Evolutionary conservation across 2,113 vertebrate species (phyloP).

Genomic region (Ciconia boyciana): DNA sequence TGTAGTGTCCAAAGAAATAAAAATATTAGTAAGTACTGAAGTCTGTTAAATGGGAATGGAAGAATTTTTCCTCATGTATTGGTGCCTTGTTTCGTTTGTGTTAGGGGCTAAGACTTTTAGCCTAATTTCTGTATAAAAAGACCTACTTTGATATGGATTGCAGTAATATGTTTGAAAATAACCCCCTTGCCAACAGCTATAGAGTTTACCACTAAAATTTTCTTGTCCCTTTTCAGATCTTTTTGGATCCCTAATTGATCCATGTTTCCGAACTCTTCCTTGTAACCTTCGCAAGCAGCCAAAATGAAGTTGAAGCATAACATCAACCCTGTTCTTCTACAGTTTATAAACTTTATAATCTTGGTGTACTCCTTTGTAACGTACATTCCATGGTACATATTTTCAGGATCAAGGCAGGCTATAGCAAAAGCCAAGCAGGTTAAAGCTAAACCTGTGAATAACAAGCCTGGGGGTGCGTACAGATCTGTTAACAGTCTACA

Average conservation of each 20-base stretch:
- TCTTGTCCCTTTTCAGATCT: constrained; percentile 56
- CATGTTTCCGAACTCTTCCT: background rate
- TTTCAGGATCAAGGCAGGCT: constrained; percentile 82
- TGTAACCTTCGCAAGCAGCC: constrained; percentile 45
- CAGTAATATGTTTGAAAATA: background rate
- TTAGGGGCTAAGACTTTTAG: background rate
- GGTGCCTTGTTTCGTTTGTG: background rate
- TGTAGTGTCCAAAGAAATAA: background rate
- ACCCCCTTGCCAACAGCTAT: background rate
- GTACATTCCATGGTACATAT: constrained; percentile 84
- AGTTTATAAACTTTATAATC: constrained; percentile 84
- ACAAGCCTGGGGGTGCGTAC: constrained; percentile 80
- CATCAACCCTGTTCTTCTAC: constrained; percentile 85
- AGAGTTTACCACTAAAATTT: background rate
- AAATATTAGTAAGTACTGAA: background rate
- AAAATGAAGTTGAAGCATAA: constrained; percentile 90
- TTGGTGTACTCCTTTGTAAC: constrained; percentile 83
- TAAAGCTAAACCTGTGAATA: constrained; percentile 81
- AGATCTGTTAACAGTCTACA: constrained; percentile 79
- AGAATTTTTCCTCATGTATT: fast-evolving
- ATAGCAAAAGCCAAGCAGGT: constrained; percentile 77
- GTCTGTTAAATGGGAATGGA: background rate
- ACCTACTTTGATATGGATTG: background rate
- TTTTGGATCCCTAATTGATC: constrained; percentile 30
- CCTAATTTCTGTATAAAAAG: background rate